Evolutionary conservation across 2,888 invertebrate genomes (phyloP), one percentile per base, ranked within the genome.

Genomic region (Drosophila neonasuta): DNA sequence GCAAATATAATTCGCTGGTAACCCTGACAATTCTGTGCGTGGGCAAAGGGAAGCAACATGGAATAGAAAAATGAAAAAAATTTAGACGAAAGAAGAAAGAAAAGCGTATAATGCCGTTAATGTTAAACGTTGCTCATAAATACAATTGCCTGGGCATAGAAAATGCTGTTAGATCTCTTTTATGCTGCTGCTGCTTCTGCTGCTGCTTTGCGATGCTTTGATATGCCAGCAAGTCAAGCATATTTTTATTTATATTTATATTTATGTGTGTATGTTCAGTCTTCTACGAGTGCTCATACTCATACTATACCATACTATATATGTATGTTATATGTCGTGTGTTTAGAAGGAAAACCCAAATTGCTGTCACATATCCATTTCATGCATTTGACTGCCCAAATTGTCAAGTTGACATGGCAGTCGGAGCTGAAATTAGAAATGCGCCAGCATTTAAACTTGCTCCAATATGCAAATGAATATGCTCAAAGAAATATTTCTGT

Each of bases 351-450:
- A 36, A 50, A 46, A 29, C 24, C 60, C 61, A 67, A 70, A 72
- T 77, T 68, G 77, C 77, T 73, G 74, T 70, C 74, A 74, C 77
- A 75, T 76, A 79, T 77, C 77, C 71, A 70, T 82, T 69, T 73
- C 71, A 68, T 78, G 82, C 85, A 80, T 72, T 81, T 82, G 83
- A 86, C 86, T 86, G 71, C 65, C 79, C 76, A 83, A 86, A 83
- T 86, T 81, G 84, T 83, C 81, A 83, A 83, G 76, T 70, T 80
- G 84, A 86, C 81, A 77, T 79, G 76, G 66, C 74, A 76, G 60
- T 49, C 74, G 59, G 74, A 24, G 20, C 61, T 61, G 77, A 79
- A 85, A 80, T 85, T 85, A 83, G 71, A 86, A 81, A 83, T 76
- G 79, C 79, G 81, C 81, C 78, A 83, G 76, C 84, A 85, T 85